Conservation (phyloP, 2,888 invertebrate species). For the Drosophila sordidapex region DNA sequence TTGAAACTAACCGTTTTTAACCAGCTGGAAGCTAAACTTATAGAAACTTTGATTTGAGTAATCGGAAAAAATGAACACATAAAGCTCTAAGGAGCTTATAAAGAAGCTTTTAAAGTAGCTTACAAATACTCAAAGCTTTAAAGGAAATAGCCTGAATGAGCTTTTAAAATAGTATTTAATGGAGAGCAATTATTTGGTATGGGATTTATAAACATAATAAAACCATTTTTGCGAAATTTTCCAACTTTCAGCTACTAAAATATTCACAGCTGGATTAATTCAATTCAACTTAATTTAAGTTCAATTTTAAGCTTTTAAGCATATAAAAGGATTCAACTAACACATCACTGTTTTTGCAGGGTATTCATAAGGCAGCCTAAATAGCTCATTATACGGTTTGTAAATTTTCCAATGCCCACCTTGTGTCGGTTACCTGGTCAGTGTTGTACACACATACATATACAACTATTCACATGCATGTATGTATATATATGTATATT, state of each 20-base stretch:
- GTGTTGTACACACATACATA: conserved; percentile 14
- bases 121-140: neutral
- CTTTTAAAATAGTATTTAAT: neutral
- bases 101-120: no score
- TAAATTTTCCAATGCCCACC: conserved; percentile 50
- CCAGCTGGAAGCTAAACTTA: neutral
- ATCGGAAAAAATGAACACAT: neutral
- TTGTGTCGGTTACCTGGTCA: conserved; percentile 53
- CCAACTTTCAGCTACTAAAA: no score
- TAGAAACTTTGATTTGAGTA: neutral
- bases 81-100: no score
- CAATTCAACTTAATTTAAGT: neutral
- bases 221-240: neutral
- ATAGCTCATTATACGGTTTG: conserved; percentile 35
- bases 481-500: neutral
- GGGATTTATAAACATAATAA: neutral
- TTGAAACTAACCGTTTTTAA: neutral
- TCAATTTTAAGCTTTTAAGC: neutral
- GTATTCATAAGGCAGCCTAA: conserved; percentile 22
- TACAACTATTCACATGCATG: conserved; percentile 20
- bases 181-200: neutral
- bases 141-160: neutral
- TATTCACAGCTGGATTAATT: neutral
- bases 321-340: neutral
- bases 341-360: conserved; percentile 10